These are phyloP conservation scores for Brienomyrus brachyistius DNA, from an alignment of 2,113 vertebrate genomes.

Conservation along the genomic window DNA sequence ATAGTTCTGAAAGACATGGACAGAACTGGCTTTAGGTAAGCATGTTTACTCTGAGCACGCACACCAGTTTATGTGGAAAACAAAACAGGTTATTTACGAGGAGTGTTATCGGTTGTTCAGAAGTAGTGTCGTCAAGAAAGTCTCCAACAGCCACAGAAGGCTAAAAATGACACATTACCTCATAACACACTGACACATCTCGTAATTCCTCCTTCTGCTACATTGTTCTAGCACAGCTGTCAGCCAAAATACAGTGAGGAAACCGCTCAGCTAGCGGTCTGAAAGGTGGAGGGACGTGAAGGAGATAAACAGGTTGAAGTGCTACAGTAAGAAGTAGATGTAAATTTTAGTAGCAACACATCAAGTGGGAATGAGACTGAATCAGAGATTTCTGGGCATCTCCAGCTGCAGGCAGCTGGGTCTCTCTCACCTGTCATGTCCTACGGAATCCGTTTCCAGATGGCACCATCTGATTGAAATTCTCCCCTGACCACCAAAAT, in stretches of 20 bases:
- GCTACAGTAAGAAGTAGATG: neutral
- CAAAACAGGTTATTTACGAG: neutral
- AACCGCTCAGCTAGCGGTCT: neutral
- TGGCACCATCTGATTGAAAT: conserved; percentile 7
- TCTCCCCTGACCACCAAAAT: conserved; percentile 12
- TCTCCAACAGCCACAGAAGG: neutral
- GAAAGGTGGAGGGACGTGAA: neutral
- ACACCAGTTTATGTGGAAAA: neutral
- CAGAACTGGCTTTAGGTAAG: neutral
- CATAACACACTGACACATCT: conserved; percentile 1
- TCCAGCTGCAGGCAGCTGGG: neutral
- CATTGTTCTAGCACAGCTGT: neutral
- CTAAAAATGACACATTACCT: conserved; percentile 12
- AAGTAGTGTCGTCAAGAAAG: neutral
- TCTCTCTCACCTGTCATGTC: neutral
- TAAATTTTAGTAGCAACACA: neutral
- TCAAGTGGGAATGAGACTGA: neutral
- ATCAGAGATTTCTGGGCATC: neutral
- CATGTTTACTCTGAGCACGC: neutral
- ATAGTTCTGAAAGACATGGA: neutral
- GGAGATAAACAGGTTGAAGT: neutral
- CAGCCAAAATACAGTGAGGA: neutral
- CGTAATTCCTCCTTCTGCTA: neutral
- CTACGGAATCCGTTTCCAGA: neutral
- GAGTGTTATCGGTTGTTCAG: neutral